Percentiles rank a stretch among this genome's conserved stretches.
Evolutionary conservation across 1,140 invertebrate genomes (phyloP).

Genomic region (Drosophila malerkotliana): DNA sequence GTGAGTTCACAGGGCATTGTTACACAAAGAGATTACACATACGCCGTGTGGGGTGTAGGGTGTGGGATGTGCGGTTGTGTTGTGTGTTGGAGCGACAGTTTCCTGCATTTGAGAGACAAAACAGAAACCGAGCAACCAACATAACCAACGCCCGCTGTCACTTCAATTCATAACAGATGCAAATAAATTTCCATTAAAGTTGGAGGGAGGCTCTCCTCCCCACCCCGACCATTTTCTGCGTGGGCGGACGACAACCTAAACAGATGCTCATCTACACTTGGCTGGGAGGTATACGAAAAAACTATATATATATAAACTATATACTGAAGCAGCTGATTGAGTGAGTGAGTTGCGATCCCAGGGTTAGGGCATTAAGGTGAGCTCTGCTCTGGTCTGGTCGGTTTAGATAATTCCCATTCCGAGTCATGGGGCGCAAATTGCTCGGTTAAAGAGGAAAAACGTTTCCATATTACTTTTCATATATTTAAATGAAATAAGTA

Average conservation of each 20-base stretch:
- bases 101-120: constrained; percentile 43
- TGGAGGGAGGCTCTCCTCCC: constrained; percentile 18
- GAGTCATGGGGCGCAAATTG: constrained; percentile 48
- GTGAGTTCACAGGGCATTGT: constrained; percentile 47
- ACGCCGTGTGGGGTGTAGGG: constrained; percentile 40
- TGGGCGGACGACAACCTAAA: constrained; percentile 40
- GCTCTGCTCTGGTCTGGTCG: constrained; percentile 27
- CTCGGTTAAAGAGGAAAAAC: constrained; percentile 33
- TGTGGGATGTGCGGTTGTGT: constrained; percentile 8
- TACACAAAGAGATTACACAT: constrained; percentile 61
- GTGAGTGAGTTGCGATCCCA: constrained; percentile 11
- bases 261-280: constrained; percentile 30
- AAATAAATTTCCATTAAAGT: constrained; percentile 80
- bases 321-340: constrained; percentile 32
- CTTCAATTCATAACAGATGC: constrained; percentile 77
- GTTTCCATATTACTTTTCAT: constrained; percentile 67
- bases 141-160: constrained; percentile 68
- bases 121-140: constrained; percentile 12
- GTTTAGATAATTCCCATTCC: constrained; percentile 67
- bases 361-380: constrained; percentile 21
- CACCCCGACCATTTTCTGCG: constrained; percentile 15
- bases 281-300: background rate
- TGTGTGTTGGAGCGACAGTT: constrained; percentile 43
- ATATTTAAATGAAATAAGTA: constrained; percentile 58
- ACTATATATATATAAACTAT: background rate